Conservation (phyloP, 2,888 invertebrate species). For the Ypsolopha sequella region DNA sequence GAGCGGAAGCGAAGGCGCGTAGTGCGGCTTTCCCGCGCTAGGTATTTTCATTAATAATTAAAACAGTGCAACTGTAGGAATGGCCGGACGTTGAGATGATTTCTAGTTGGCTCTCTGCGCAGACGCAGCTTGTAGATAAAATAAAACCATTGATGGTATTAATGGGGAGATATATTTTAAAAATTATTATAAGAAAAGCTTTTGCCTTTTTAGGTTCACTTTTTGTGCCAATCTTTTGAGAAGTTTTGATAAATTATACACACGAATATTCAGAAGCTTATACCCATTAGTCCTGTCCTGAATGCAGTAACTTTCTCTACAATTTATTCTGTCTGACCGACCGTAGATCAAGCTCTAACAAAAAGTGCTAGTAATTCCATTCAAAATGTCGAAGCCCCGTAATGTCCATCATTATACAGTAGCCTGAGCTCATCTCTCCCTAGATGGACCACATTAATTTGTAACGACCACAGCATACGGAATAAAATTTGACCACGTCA, state of each 20-base stretch:
- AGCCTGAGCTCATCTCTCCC: slow-evolving; percentile 31
- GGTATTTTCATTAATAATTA: slow-evolving; percentile 70
- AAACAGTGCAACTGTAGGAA: slow-evolving; percentile 48
- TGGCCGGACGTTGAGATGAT: slow-evolving; percentile 59
- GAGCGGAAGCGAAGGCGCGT: slow-evolving; percentile 65
- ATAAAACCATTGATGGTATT: too few species aligned
- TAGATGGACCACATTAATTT: slow-evolving; percentile 47
- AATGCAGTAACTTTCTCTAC: too few species aligned
- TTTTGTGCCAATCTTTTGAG: too few species aligned
- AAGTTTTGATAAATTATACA: too few species aligned
- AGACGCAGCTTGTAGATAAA: slow-evolving; percentile 26
- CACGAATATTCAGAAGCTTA: too few species aligned
- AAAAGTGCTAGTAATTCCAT: too few species aligned
- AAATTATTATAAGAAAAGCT: too few species aligned
- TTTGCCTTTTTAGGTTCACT: too few species aligned
- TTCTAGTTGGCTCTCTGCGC: slow-evolving; percentile 47
- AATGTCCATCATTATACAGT: slow-evolving; percentile 47
- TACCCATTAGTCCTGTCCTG: too few species aligned
- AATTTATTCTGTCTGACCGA: too few species aligned
- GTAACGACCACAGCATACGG: slow-evolving; percentile 45
- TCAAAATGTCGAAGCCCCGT: slow-evolving; percentile 9
- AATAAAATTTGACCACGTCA: slow-evolving; percentile 57
- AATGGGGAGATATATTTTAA: too few species aligned
- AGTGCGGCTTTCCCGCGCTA: slow-evolving; percentile 66
- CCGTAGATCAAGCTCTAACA: too few species aligned